Percentiles rank a stretch among this genome's conserved stretches.
phyloP scores from a whole-genome alignment of 2,797 vertebrate genomes.

The Bradypodion pumilum region DNA sequence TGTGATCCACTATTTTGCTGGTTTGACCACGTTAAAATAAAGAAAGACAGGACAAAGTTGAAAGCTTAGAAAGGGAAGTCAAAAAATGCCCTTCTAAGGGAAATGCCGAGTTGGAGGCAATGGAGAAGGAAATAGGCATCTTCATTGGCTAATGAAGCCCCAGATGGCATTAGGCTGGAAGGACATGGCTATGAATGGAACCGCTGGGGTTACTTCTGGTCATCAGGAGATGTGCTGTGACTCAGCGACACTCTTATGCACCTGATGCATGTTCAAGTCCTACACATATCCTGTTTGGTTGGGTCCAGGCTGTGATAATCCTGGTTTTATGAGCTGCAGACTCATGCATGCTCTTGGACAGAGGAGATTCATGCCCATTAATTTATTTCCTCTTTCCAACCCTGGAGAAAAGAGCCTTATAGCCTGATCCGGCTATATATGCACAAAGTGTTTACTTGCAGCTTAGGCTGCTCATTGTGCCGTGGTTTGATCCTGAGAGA shows the following conservation, averaged over 20 bases:
- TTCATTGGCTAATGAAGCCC: not conserved
- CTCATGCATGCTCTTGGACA: not conserved
- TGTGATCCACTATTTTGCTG: too few relatives aligned
- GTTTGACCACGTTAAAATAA: too few relatives aligned
- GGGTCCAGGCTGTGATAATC: not conserved
- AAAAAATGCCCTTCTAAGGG: too few relatives aligned
- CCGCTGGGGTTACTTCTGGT: not conserved
- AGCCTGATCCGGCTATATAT: not conserved
- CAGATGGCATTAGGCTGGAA: not conserved
- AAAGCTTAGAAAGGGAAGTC: too few relatives aligned
- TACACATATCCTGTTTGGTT: not conserved
- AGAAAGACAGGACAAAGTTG: too few relatives aligned
- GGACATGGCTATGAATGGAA: not conserved
- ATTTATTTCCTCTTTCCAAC: not conserved
- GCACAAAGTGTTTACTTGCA: too few relatives aligned
- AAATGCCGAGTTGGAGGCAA: too few relatives aligned
- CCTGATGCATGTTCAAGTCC: not conserved
- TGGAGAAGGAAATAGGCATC: too few relatives aligned
- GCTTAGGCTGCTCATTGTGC: too few relatives aligned
- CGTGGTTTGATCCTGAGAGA: too few relatives aligned
- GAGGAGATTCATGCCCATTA: not conserved
- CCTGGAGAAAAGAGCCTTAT: not conserved
- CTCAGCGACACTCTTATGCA: not conserved
- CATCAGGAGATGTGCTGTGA: not conserved
- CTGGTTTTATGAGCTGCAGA: not conserved